A percentile compares a stretch with the other conserved stretches of the same genome.
These are phyloP conservation scores for Ivindomyrus marchei DNA, from an alignment of 2,113 vertebrate genomes.

Conservation along the genomic window DNA sequence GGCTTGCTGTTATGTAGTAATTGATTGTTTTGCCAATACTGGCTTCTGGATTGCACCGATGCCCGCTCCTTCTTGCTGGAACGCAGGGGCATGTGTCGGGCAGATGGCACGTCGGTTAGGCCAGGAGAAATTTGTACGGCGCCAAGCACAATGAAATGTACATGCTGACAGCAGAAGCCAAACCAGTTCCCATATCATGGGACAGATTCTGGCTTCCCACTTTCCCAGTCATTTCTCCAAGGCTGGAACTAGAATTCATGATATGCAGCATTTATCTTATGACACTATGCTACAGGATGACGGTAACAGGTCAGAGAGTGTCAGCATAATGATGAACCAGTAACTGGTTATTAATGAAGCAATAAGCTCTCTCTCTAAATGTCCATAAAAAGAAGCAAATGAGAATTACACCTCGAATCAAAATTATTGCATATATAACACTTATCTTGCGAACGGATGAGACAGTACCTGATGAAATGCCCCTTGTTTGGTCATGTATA, in stretches of 20 bases:
- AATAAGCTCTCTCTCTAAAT: not conserved
- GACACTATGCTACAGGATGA: not conserved
- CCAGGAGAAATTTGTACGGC: not conserved
- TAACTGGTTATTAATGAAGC: not conserved
- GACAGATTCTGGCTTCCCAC: not conserved
- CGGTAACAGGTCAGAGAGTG: not conserved
- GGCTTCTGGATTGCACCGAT: not conserved
- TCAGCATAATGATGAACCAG: not conserved
- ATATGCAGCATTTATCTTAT: not conserved
- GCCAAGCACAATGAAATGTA: not conserved
- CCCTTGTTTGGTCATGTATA: not conserved
- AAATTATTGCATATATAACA: not conserved
- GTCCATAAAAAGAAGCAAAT: not conserved
- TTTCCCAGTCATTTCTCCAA: not conserved
- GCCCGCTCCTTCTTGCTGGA: not conserved
- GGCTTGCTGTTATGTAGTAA: not conserved
- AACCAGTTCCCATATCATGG: not conserved
- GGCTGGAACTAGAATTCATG: not conserved
- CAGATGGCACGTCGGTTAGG: not conserved
- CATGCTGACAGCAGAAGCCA: not conserved
- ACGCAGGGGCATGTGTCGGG: not conserved
- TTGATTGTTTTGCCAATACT: not conserved
- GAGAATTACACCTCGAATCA: not conserved
- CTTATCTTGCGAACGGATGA: not conserved
- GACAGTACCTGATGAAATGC: slow-evolving; percentile 1